Percentiles rank a stretch among this genome's conserved stretches.
phyloP scores from a whole-genome alignment of 2,888 invertebrate genomes.

The Drosophila sordidapex region DNA sequence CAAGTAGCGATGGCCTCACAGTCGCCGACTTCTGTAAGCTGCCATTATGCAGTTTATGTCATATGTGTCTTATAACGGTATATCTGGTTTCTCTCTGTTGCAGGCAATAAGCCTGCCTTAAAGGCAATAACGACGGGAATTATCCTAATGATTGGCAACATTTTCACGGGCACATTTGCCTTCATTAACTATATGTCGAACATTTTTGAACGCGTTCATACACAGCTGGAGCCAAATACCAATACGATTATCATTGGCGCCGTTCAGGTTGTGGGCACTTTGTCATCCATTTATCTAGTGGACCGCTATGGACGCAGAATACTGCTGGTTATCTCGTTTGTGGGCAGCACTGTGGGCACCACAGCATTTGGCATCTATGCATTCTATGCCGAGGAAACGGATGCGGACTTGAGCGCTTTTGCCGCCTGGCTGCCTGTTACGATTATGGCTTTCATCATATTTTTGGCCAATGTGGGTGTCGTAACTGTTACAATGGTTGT shows the following conservation, averaged over 20 bases:
- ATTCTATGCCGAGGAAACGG: slow-evolving; percentile 60
- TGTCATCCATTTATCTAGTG: slow-evolving; percentile 70
- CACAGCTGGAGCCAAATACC: slow-evolving; percentile 73
- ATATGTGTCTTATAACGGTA: neutral
- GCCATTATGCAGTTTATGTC: neutral
- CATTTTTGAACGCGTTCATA: slow-evolving; percentile 74
- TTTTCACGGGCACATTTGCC: slow-evolving; percentile 74
- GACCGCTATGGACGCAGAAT: slow-evolving; percentile 75
- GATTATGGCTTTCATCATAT: slow-evolving; percentile 76
- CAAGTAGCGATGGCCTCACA: slow-evolving; percentile 22
- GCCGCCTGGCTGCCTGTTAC: slow-evolving; percentile 71
- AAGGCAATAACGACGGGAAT: slow-evolving; percentile 70
- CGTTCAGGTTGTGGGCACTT: slow-evolving; percentile 76
- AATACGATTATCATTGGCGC: slow-evolving; percentile 80
- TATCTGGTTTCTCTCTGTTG: neutral
- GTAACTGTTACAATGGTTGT: slow-evolving; percentile 76
- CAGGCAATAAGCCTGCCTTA: slow-evolving; percentile 65
- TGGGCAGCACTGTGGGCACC: slow-evolving; percentile 66
- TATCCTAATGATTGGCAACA: slow-evolving; percentile 67
- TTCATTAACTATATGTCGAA: slow-evolving; percentile 80
- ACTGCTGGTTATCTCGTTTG: slow-evolving; percentile 69
- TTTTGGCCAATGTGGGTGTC: slow-evolving; percentile 76
- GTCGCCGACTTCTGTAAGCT: slow-evolving; percentile 67
- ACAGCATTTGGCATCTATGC: slow-evolving; percentile 73
- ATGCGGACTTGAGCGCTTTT: slow-evolving; percentile 49